Base-by-base conservation (phyloP, 2,113 vertebrate species). In the Phocoena sinus region DNA sequence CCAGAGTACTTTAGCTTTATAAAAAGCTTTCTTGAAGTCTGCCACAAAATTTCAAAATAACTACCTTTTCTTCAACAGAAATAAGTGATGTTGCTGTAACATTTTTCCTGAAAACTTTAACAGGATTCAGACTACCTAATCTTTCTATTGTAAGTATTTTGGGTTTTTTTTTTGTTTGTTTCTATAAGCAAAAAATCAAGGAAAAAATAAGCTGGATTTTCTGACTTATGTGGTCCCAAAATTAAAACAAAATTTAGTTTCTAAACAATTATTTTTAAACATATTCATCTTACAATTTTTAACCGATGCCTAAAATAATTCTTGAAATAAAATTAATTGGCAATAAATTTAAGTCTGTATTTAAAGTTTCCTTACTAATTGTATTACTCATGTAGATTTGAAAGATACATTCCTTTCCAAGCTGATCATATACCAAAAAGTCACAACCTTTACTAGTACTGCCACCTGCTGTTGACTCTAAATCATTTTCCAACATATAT, bases 381-480 rank as follows among this genome's bases (percentile, higher is more conserved):
- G 70, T 21, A 50, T 38, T 83, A 44, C 26, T 85, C 15, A 0
- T 15, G 41, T n/a, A 94, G 83, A 14, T 38, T 70, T 79, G 74
- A 96, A 74, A 97, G 62, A 36, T 38, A 26, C 0, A 26, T 36
- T 33, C 23, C 0, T 9, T 84, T 41, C 67, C 11, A 3, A 33
- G 14, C 25, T 7, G 2, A 41, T 33, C 0, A 28, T 0, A 1
- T 6, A 60, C 3, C 53, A 25, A 91, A 97, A 97, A 96, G 73
- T 47, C n/a, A 84, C 50, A 97, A 82, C 5, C 80, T 96, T 98
- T 98, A 93, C 76, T 91, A 93, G 67, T 87, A 98, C 97, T 98
- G 98, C 98, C 98, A 98, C 87, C 98, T 98, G 91, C 98, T 98
- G 98, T 94, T 97, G 50, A 91, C 50, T 56, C 21, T 84, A 50